phyloP scores from a whole-genome alignment of 2,113 vertebrate genomes.

The Mugil cephalus region DNA sequence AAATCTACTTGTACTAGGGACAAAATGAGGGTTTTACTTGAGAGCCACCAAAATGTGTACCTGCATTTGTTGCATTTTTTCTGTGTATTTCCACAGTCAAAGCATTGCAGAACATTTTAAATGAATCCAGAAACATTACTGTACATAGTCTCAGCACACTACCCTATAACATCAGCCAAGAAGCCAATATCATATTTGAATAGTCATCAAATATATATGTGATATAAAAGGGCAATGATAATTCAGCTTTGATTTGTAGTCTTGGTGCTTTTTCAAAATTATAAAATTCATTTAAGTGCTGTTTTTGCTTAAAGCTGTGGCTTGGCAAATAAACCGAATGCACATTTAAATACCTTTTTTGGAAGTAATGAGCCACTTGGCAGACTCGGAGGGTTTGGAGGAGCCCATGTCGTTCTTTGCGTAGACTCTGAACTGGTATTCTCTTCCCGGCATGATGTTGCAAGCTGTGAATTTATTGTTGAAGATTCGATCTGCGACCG shows the following conservation, averaged over 20 bases:
- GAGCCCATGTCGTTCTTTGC: conserved; percentile 90
- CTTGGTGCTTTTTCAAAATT: background rate
- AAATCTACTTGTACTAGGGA: no score
- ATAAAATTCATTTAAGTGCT: no score
- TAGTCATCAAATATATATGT: no score
- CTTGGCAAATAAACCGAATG: background rate
- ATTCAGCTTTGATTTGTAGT: background rate
- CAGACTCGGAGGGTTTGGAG: conserved; percentile 88
- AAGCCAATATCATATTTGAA: no score
- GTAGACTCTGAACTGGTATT: conserved; percentile 92
- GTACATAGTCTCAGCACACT: background rate
- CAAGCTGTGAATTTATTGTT: conserved; percentile 91
- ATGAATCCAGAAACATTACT: background rate
- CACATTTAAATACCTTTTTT: conserved; percentile 80
- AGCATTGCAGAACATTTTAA: background rate
- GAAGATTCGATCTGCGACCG: conserved; percentile 87
- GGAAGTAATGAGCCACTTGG: conserved; percentile 85
- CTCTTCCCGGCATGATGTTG: conserved; percentile 87
- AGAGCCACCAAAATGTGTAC: no score
- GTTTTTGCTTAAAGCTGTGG: no score
- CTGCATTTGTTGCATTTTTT: no score
- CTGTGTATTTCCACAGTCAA: background rate
- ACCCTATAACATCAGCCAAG: background rate
- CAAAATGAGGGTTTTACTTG: no score
- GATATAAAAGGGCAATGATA: background rate